Base-by-base conservation (phyloP, 2,113 vertebrate species). In the Grantiella picta region DNA sequence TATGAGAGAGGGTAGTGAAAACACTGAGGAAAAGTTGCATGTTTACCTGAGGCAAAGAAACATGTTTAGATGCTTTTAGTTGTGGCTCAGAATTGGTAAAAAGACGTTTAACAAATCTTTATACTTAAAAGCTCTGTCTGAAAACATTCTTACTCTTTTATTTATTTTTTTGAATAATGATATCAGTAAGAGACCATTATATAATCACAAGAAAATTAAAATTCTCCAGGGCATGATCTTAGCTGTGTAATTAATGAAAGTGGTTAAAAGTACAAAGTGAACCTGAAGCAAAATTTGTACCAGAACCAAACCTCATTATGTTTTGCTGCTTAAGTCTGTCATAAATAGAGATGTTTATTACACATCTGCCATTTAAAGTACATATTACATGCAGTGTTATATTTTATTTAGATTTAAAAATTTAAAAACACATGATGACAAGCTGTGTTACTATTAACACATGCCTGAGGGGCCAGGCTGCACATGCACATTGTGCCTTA, bases 121-220 rank as follows among this genome's bases (percentile, higher is more conserved):
- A 4, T 82, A 54, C 36, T 78, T 92, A n/a, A 64, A 83, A 75
- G 49, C 66, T 94, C 69, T 81, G 31, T 52, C 82, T 94, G 79
- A 94, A 93, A 89, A 86, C 72, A 89, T 56, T 79, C 52, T 31
- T 81, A n/a, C 35, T 27, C 23, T 91, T 79, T 66, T 78, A 17
- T 82, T 92, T 86, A 3, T 71, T 87, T 84, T 86, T 94, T 80
- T 65, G 0, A 97, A 97, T 95, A 97, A 97, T 96, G 76, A 90
- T 97, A 95, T 96, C 96, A 96, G 86, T 97, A 96, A 91, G 95
- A 94, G 83, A 94, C 89, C 92, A 95, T 97, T 97, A 97, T 97
- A 97, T 89, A 97, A 98, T 97, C 97, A 96, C 89, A 86, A 95
- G 97, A 96, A 98, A 97, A 97, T 97, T 90, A 94, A 94, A 96